phyloP scores from a whole-genome alignment of 2,113 vertebrate species.

The Bujurquina vittata region DNA sequence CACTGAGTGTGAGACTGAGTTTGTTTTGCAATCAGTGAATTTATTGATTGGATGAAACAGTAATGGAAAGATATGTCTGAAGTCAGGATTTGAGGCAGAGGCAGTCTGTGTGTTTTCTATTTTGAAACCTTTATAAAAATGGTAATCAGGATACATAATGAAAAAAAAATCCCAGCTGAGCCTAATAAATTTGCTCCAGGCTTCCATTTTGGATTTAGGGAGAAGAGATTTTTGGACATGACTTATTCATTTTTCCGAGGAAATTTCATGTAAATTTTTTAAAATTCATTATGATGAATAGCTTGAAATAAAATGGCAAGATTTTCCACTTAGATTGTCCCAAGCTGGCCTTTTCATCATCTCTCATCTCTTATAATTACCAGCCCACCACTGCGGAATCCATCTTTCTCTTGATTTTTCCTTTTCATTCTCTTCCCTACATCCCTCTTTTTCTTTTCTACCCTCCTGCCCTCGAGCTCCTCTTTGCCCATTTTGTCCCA shows the following conservation, averaged over 20 bases:
- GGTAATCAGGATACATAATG: background rate
- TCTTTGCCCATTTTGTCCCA: background rate
- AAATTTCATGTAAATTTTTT: slow-evolving; percentile 23
- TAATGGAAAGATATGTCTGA: slow-evolving; percentile 16
- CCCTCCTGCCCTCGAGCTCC: background rate
- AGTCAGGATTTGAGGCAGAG: background rate
- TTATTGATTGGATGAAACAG: slow-evolving; percentile 26
- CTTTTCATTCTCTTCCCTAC: background rate
- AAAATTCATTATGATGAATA: slow-evolving; percentile 42
- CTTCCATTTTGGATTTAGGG: background rate
- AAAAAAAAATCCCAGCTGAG: background rate
- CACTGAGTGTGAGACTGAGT: background rate
- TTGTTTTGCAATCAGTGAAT: slow-evolving; percentile 2
- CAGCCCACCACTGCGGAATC: background rate
- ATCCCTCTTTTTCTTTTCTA: background rate
- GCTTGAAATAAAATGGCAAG: slow-evolving; percentile 33
- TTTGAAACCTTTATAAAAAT: background rate
- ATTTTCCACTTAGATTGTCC: slow-evolving; percentile 54
- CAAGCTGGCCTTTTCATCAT: slow-evolving; percentile 38
- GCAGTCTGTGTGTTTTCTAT: background rate
- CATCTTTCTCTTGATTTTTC: background rate
- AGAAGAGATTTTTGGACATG: background rate
- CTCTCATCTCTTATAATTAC: slow-evolving; percentile 50
- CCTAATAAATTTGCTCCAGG: background rate
- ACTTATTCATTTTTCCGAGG: slow-evolving; percentile 29